These are phyloP conservation scores for Oryzias sinensis DNA, from an alignment of 2,797 vertebrate species.

Conservation along the genomic window DNA sequence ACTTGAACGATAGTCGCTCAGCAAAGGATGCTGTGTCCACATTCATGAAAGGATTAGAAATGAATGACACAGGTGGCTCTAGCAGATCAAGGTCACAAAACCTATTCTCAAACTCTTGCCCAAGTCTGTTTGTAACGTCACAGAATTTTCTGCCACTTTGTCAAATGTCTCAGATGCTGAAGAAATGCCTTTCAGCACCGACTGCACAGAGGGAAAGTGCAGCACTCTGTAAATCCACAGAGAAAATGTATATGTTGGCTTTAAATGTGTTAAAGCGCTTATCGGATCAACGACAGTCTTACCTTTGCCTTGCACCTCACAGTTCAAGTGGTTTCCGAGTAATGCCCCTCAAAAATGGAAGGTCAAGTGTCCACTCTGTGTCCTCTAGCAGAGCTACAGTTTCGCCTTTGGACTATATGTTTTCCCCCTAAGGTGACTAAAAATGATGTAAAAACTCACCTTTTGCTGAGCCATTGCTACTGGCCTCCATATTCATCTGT, in stretches of 20 bases:
- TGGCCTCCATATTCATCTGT: neutral
- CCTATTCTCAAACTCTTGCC: constrained; percentile 5
- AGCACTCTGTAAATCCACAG: neutral
- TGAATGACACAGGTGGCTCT: constrained; percentile 18
- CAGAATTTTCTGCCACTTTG: neutral
- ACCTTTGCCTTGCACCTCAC: neutral
- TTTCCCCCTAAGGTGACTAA: too few relatives aligned
- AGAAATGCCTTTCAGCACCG: neutral
- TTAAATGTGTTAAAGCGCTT: too few relatives aligned
- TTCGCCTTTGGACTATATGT: neutral
- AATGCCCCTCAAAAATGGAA: neutral
- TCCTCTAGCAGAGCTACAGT: neutral
- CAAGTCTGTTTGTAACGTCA: constrained; percentile 28
- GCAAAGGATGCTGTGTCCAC: too few relatives aligned
- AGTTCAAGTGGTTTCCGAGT: neutral
- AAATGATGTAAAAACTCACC: too few relatives aligned
- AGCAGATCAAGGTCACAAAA: constrained; percentile 15
- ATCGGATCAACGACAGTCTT: too few relatives aligned
- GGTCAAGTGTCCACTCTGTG: neutral
- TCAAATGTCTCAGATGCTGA: constrained; percentile 17
- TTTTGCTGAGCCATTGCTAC: neutral
- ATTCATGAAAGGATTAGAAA: too few relatives aligned
- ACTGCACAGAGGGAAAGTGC: too few relatives aligned
- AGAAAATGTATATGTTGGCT: too few relatives aligned
- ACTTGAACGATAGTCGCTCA: too few relatives aligned